Conservation (phyloP, 2,113 vertebrate species). For the Phalacrocorax pelagicus region DNA sequence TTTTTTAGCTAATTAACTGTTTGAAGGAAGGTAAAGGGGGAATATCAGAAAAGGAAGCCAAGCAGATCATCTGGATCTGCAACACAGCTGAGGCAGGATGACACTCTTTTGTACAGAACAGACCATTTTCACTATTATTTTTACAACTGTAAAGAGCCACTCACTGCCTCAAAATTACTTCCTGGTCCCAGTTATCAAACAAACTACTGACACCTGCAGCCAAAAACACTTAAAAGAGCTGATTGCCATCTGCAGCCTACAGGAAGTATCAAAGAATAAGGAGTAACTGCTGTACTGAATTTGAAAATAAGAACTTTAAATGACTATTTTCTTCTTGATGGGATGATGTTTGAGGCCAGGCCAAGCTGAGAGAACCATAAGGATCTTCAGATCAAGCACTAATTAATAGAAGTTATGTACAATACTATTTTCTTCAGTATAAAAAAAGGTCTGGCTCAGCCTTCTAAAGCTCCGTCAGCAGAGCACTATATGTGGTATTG, state of each 20-base stretch:
- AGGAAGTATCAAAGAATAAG: not conserved
- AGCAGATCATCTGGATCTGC: not conserved
- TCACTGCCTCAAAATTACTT: not conserved
- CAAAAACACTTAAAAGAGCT: not conserved
- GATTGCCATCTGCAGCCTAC: not conserved
- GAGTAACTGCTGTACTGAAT: not conserved
- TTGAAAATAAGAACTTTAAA: not conserved
- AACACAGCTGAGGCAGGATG: not conserved
- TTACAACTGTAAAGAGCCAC: not conserved
- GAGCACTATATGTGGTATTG: not conserved
- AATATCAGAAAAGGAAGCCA: slow-evolving; percentile 18
- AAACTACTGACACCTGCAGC: not conserved
- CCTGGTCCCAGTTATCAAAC: not conserved
- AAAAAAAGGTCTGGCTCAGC: not conserved
- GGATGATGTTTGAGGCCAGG: not conserved
- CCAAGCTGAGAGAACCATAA: not conserved
- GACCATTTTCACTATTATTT: not conserved
- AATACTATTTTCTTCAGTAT: not conserved
- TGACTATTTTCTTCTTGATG: not conserved
- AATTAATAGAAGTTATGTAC: not conserved
- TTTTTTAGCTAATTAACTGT: slow-evolving; percentile 41
- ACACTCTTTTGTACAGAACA: not conserved
- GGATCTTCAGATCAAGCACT: not conserved
- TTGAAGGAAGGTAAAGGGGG: slow-evolving; percentile 11
- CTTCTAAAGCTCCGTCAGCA: not conserved